phyloP scores from a whole-genome alignment of 2,888 invertebrate species.

The Augochlorella aurata region DNA sequence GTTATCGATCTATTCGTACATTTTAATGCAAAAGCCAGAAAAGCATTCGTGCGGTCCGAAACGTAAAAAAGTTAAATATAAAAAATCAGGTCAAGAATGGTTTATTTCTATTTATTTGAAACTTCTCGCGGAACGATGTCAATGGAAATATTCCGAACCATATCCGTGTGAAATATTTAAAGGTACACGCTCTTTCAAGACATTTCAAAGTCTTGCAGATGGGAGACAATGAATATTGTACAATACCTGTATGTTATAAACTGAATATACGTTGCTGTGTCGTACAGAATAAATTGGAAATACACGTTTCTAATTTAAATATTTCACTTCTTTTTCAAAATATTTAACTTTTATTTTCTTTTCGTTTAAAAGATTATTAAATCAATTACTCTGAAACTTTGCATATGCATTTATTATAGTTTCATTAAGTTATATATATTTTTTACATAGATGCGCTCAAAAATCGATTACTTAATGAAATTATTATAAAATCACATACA shows the following conservation, averaged over 20 bases:
- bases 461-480: too few relatives aligned
- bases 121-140: background rate
- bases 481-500: too few relatives aligned
- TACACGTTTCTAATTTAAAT: background rate
- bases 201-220: background rate
- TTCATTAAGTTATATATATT: too few relatives aligned
- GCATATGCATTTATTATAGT: too few relatives aligned
- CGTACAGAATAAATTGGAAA: background rate
- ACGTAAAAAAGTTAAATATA: background rate
- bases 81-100: background rate
- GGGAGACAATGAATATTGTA: background rate
- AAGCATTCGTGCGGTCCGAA: background rate
- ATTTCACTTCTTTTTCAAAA: too few relatives aligned
- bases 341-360: too few relatives aligned
- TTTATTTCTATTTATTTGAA: background rate
- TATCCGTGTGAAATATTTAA: background rate
- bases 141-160: background rate
- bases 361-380: too few relatives aligned
- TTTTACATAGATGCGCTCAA: too few relatives aligned
- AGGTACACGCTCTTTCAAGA: background rate
- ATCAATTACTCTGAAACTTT: too few relatives aligned
- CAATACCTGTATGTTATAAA: background rate
- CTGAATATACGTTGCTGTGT: background rate
- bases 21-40: background rate
- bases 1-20: background rate